Evolutionary conservation across 2,888 invertebrate genomes (phyloP).

Genomic region (Bursaphelenchus okinawaensis): DNA sequence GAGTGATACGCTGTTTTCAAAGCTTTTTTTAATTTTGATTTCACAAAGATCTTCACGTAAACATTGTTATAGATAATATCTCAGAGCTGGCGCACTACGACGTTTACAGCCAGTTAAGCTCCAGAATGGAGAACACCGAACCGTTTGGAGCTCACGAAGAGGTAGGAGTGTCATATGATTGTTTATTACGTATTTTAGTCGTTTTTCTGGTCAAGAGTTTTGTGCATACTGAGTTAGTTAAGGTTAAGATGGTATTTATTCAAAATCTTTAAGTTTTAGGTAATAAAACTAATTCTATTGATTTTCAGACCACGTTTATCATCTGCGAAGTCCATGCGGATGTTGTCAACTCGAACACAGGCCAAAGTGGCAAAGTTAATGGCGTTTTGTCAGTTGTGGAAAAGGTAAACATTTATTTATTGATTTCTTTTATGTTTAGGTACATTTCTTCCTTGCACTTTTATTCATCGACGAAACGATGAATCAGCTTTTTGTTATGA

Average conservation of each 20-base stretch:
- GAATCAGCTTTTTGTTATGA: slow-evolving; percentile 8
- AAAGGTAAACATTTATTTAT: slow-evolving; percentile 29
- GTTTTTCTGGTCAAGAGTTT: neutral
- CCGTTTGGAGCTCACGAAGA: slow-evolving; percentile 11
- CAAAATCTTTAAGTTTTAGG: no score
- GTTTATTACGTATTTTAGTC: neutral
- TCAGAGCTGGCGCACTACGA: slow-evolving; percentile 14
- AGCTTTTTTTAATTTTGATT: no score
- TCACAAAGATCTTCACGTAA: neutral
- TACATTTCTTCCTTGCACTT: neutral
- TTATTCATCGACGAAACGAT: neutral
- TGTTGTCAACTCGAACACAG: slow-evolving; percentile 23
- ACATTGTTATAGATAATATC: neutral
- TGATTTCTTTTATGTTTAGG: slow-evolving; percentile 7
- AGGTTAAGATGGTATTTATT: no score
- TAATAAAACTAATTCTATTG: no score
- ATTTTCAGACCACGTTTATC: slow-evolving; percentile 27
- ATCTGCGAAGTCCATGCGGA: slow-evolving; percentile 32
- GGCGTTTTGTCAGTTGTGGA: slow-evolving; percentile 43
- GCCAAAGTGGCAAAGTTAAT: slow-evolving; percentile 65
- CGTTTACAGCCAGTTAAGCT: neutral
- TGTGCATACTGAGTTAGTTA: no score
- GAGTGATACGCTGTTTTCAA: no score
- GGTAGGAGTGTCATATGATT: no score
- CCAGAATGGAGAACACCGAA: slow-evolving; percentile 7